Evolutionary conservation across 2,888 invertebrate species (phyloP).

Genomic region (Hemicrepidius hirtus): DNA sequence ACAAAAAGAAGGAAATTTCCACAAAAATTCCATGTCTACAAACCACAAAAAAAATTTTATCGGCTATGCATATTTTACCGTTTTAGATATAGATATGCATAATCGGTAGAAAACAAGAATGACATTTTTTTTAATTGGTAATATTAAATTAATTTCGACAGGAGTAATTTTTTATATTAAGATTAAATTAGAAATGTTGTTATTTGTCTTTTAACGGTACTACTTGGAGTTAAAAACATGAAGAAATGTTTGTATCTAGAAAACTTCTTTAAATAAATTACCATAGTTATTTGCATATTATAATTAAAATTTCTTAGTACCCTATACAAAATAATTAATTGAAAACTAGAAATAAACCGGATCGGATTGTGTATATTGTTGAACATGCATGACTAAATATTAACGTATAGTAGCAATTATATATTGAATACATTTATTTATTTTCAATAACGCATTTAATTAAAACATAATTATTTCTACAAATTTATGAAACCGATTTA

Average conservation of each 20-base stretch:
- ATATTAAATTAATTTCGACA: neutral
- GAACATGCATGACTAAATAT: conserved; percentile 43
- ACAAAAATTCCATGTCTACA: too few species aligned
- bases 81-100: too few species aligned
- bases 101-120: too few species aligned
- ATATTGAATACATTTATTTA: conserved; percentile 42
- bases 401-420: conserved; percentile 20
- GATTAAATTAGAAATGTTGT: neutral
- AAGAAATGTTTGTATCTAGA: conserved; percentile 24
- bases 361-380: conserved; percentile 45
- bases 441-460: conserved; percentile 49
- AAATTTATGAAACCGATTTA: conserved; percentile 51
- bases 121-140: too few species aligned
- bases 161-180: conserved; percentile 2
- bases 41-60: too few species aligned
- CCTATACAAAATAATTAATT: conserved; percentile 33
- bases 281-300: conserved; percentile 43
- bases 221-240: conserved; percentile 23
- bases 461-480: conserved; percentile 49
- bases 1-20: too few species aligned
- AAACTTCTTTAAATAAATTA: conserved; percentile 39
- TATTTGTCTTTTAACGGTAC: neutral
- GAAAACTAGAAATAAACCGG: conserved; percentile 35
- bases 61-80: too few species aligned
- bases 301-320: conserved; percentile 40